These are phyloP conservation scores for Pyrocoelia pectoralis DNA, from an alignment of 2,888 invertebrate species.

Conservation along the genomic window DNA sequence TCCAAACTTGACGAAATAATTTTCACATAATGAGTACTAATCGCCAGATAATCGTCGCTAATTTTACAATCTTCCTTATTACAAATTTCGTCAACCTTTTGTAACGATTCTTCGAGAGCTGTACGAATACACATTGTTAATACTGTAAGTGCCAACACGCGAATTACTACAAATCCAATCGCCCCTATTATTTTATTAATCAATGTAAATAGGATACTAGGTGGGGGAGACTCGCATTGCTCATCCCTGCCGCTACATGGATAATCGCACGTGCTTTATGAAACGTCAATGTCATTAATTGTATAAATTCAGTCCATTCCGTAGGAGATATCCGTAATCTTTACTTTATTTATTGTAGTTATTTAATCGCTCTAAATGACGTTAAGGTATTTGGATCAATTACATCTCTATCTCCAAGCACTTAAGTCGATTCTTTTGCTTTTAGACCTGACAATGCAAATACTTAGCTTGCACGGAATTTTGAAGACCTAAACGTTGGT, in stretches of 20 bases:
- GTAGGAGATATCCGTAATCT: no score
- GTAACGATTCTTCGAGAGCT: neutral
- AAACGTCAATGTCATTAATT: conserved; percentile 15
- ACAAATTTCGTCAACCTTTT: neutral
- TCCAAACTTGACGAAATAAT: neutral
- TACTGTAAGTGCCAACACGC: neutral
- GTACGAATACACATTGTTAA: neutral
- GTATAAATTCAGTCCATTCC: neutral
- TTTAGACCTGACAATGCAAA: no score
- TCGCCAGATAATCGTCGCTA: neutral
- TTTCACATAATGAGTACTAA: neutral
- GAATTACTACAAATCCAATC: neutral
- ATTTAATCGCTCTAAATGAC: no score
- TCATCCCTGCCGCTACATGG: neutral
- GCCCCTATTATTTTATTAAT: neutral
- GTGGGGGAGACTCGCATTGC: neutral
- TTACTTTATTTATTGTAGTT: no score
- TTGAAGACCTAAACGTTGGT: no score
- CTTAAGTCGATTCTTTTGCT: no score
- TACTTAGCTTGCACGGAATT: no score
- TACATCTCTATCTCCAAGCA: no score
- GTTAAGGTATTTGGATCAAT: no score
- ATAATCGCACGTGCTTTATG: neutral
- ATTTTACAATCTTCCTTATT: neutral
- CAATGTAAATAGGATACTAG: neutral